These are phyloP conservation scores for Dasysyrphus tricinctus DNA, from an alignment of 2,888 invertebrate genomes.

Conservation along the genomic window DNA sequence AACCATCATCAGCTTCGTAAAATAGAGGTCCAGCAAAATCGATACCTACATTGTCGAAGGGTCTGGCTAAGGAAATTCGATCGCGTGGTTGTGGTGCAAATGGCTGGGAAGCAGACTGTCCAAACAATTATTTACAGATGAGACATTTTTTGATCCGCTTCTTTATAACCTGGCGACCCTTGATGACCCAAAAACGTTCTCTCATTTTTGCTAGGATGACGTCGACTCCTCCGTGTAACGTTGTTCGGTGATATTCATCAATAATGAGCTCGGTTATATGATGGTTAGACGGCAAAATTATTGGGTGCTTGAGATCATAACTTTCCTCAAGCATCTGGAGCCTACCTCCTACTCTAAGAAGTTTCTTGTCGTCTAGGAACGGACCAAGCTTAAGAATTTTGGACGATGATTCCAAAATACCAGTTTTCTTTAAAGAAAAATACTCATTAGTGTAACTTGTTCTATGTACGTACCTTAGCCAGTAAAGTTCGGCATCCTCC, in stretches of 20 bases:
- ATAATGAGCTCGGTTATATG: slow-evolving; percentile 33
- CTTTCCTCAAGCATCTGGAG: slow-evolving; percentile 37
- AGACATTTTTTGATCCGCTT: slow-evolving; percentile 33
- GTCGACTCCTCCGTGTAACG: slow-evolving; percentile 40
- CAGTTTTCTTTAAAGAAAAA: slow-evolving; percentile 43
- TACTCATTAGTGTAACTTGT: slow-evolving; percentile 37
- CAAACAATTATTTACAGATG: slow-evolving; percentile 28
- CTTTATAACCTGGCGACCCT: slow-evolving; percentile 41
- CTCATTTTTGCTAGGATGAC: slow-evolving; percentile 30
- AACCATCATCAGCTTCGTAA: slow-evolving; percentile 11
- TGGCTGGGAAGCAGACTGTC: slow-evolving; percentile 26
- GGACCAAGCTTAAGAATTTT: slow-evolving; percentile 21
- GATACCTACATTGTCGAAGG: slow-evolving; percentile 23
- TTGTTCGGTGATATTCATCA: slow-evolving; percentile 21
- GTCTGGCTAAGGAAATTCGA: slow-evolving; percentile 4
- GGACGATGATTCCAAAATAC: slow-evolving; percentile 25
- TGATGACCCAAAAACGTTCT: slow-evolving; percentile 47
- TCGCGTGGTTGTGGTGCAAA: slow-evolving; percentile 31
- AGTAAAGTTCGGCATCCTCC: slow-evolving; percentile 26
- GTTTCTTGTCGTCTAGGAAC: slow-evolving; percentile 18
- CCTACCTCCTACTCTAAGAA: slow-evolving; percentile 35
- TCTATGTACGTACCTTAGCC: slow-evolving; percentile 29
- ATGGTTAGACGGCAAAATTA: slow-evolving; percentile 18
- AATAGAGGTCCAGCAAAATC: slow-evolving; percentile 16
- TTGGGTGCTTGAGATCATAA: slow-evolving; percentile 25